Evolutionary conservation across 1,140 invertebrate species (phyloP).

Genomic region (Lucilia cuprina): DNA sequence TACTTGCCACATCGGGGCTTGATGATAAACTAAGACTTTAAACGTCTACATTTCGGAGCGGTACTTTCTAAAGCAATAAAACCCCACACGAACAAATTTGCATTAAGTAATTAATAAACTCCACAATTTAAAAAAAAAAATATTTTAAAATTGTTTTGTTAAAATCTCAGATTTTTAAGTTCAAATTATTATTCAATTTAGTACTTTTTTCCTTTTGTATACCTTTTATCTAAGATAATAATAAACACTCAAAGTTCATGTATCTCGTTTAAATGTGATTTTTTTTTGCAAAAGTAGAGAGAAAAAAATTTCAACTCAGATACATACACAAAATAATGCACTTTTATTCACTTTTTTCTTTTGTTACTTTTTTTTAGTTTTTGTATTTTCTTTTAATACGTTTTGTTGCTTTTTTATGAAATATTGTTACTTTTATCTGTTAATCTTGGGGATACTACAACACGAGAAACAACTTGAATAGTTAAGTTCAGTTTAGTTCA

Average conservation of each 20-base stretch:
- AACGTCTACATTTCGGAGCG: neutral
- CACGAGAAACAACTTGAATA: neutral
- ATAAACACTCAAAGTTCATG: too few relatives aligned
- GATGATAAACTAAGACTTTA: neutral
- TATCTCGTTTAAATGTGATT: too few relatives aligned
- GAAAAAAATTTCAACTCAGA: neutral
- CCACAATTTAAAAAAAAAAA: neutral
- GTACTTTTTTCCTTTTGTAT: neutral
- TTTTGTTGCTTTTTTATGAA: too few relatives aligned
- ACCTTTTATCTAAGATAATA: neutral
- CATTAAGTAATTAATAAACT: neutral
- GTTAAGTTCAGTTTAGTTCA: neutral
- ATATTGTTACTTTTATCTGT: neutral
- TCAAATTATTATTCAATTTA: too few relatives aligned
- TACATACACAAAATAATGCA: neutral
- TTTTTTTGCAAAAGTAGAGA: neutral
- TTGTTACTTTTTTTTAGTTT: too few relatives aligned
- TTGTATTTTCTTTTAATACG: too few relatives aligned
- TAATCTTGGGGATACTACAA: neutral
- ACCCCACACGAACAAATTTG: neutral
- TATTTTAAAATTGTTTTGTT: neutral
- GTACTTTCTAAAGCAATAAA: neutral
- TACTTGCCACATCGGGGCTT: slow-evolving; percentile 15
- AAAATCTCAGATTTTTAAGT: too few relatives aligned
- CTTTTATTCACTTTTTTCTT: neutral